Evolutionary conservation across 1,140 invertebrate species (phyloP).

Genomic region (Ooceraea biroi): DNA sequence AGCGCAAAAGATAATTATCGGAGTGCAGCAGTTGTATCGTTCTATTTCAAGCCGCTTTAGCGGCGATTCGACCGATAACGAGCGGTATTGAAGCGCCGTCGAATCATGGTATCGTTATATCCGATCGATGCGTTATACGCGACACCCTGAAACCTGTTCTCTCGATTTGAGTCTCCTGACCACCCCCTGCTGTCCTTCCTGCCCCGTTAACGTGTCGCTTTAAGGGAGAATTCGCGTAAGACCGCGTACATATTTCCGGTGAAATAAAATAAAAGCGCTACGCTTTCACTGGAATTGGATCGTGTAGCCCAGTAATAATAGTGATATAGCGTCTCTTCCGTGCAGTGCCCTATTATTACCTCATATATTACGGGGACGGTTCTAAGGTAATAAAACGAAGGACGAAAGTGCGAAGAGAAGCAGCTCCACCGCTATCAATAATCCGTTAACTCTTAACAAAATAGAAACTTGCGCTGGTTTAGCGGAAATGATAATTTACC

Average conservation of each 20-base stretch:
- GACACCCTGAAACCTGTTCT: constrained; percentile 9
- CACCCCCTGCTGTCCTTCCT: background rate
- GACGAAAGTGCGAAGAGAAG: constrained; percentile 16
- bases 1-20: background rate
- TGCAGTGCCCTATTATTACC: constrained; percentile 53
- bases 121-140: constrained; percentile 34
- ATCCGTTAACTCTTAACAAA: constrained; percentile 59
- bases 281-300: constrained; percentile 60
- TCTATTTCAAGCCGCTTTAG: background rate
- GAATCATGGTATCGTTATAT: constrained; percentile 50
- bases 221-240: constrained; percentile 33
- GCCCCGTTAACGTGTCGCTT: constrained; percentile 33
- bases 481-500: constrained; percentile 49
- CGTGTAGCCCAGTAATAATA: constrained; percentile 54
- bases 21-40: background rate
- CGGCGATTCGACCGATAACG: constrained; percentile 24
- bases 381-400: constrained; percentile 52
- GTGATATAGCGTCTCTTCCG: constrained; percentile 50
- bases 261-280: constrained; percentile 46
- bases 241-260: constrained; percentile 47
- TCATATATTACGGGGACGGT: constrained; percentile 53
- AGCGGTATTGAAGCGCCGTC: constrained; percentile 19
- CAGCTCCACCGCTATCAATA: constrained; percentile 33
- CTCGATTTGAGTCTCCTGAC: constrained; percentile 21
- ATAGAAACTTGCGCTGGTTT: constrained; percentile 46